Percentiles rank a stretch among this genome's conserved stretches.
phyloP scores from a whole-genome alignment of 35 echinoderm and acorn worm genomes.

The Stichopus chloronotus region DNA sequence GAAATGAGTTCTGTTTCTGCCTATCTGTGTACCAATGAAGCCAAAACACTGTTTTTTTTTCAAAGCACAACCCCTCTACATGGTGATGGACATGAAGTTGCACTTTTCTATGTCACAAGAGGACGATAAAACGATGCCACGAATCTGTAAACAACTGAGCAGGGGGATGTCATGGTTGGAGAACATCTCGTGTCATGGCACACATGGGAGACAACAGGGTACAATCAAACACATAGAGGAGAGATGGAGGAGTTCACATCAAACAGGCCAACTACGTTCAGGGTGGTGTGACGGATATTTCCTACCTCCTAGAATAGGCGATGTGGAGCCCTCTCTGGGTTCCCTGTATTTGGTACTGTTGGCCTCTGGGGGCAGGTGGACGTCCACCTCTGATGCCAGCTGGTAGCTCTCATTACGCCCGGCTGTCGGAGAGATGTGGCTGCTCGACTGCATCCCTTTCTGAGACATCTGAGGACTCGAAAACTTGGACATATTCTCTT shows the following conservation, averaged over 20 bases:
- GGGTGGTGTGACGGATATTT: background rate
- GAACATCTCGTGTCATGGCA: no score
- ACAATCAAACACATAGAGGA: background rate
- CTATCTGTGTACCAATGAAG: no score
- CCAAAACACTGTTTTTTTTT: no score
- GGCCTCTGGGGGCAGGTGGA: background rate
- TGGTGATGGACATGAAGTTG: no score
- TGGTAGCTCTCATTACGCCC: constrained; percentile 59
- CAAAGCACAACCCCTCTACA: no score
- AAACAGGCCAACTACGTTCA: constrained; percentile 52
- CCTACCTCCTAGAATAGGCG: constrained; percentile 55
- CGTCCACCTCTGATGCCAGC: constrained; percentile 17
- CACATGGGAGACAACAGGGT: no score
- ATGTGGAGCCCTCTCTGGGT: constrained; percentile 13
- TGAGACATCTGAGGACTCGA: constrained; percentile 28
- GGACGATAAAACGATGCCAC: no score
- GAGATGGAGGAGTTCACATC: background rate
- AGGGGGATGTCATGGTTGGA: no score
- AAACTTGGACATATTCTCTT: constrained; percentile 11
- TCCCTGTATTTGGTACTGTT: background rate
- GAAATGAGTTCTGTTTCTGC: no score
- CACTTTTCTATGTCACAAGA: no score
- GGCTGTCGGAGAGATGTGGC: constrained; percentile 23
- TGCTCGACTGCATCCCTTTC: background rate
- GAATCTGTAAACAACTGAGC: no score